Evolutionary conservation across 2,888 invertebrate genomes (phyloP).

Genomic region (Ectemnius continuus): DNA sequence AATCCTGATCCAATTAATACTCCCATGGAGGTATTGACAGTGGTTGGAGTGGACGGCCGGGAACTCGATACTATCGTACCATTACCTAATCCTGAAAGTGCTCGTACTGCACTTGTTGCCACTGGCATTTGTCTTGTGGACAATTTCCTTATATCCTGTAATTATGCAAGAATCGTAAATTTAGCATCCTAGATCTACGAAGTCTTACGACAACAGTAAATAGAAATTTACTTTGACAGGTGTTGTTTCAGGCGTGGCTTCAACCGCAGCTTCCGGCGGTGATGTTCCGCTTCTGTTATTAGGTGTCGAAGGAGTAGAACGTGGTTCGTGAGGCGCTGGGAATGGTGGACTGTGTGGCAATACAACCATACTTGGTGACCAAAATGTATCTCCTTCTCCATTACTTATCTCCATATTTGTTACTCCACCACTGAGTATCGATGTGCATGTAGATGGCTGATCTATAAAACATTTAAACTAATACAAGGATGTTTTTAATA

Average conservation of each 20-base stretch:
- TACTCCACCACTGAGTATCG: constrained; percentile 63
- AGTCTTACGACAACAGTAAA: not conserved
- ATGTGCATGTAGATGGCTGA: constrained; percentile 67
- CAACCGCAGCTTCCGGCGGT: constrained; percentile 92
- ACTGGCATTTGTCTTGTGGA: constrained; percentile 78
- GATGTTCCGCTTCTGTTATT: constrained; percentile 81
- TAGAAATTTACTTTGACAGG: constrained; percentile 83
- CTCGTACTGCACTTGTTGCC: constrained; percentile 84
- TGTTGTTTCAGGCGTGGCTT: constrained; percentile 93
- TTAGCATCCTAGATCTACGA: constrained; percentile 5
- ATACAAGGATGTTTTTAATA: constrained; percentile 13
- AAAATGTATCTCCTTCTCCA: constrained; percentile 72
- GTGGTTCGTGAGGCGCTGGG: constrained; percentile 68
- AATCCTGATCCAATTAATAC: constrained; percentile 38
- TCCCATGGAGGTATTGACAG: constrained; percentile 54
- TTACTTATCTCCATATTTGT: constrained; percentile 59
- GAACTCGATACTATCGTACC: constrained; percentile 77
- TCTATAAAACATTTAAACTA: constrained; percentile 56
- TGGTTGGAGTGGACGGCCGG: constrained; percentile 86
- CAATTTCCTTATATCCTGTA: constrained; percentile 75
- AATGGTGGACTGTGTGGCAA: constrained; percentile 72
- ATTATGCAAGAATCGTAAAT: constrained; percentile 4
- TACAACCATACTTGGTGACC: constrained; percentile 76
- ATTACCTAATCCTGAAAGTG: constrained; percentile 80
- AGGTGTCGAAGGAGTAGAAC: constrained; percentile 78